Conservation (phyloP, 2,888 invertebrate species). For the Heliconius hortense region DNA sequence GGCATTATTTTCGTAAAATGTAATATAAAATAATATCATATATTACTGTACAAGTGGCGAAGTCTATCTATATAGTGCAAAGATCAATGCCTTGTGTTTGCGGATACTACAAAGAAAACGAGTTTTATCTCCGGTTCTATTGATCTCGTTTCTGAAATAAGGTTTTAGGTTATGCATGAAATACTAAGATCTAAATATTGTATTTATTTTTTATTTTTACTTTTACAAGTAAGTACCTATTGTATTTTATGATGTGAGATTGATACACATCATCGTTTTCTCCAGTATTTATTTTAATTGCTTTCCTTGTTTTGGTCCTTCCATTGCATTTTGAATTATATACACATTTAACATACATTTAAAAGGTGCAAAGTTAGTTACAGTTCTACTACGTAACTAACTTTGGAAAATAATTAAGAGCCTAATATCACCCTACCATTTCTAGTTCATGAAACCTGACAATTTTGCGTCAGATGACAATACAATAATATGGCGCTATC, state of each 20-base stretch:
- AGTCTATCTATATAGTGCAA: conserved; percentile 2
- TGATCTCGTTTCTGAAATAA: conserved; percentile 21
- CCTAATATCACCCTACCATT: neutral
- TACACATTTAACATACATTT: no score
- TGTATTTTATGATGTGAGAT: neutral
- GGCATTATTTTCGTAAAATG: neutral
- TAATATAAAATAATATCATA: neutral
- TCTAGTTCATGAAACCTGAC: neutral
- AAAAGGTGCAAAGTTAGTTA: no score
- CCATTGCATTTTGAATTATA: neutral
- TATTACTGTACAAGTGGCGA: neutral
- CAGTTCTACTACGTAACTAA: no score
- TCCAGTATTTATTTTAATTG: neutral
- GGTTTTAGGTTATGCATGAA: conserved; percentile 5
- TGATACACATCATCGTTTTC: neutral
- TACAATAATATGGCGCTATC: neutral
- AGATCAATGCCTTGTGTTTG: conserved; percentile 10
- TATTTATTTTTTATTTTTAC: neutral
- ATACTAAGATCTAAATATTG: conserved; percentile 2
- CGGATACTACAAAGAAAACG: conserved; percentile 25
- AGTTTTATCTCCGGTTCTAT: conserved; percentile 25
- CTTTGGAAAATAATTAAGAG: no score
- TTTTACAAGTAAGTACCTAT: neutral
- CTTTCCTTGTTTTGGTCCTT: neutral
- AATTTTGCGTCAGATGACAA: neutral